These are phyloP conservation scores for Benitochromis conjunctus DNA, from an alignment of 2,113 vertebrate genomes.

Conservation along the genomic window DNA sequence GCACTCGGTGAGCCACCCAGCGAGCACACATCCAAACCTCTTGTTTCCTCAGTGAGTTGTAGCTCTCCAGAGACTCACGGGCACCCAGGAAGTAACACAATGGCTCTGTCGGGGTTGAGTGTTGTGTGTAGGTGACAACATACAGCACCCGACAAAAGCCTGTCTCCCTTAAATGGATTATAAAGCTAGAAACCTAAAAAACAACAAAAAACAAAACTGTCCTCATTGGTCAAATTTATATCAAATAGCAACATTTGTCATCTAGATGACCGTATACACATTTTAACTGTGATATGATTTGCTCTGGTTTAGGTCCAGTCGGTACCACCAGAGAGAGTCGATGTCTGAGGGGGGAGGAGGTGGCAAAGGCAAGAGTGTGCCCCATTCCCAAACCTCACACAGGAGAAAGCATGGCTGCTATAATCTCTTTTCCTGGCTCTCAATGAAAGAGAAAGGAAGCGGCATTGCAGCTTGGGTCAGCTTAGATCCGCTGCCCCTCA, in stretches of 20 bases:
- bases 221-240: not conserved
- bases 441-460: conserved; percentile 74
- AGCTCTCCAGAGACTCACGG: conserved; percentile 21
- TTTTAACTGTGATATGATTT: not conserved
- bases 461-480: conserved; percentile 69
- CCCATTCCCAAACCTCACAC: conserved; percentile 17
- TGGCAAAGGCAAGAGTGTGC: conserved; percentile 20
- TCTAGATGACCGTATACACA: not conserved
- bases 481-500: conserved; percentile 71
- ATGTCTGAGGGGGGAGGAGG: not conserved
- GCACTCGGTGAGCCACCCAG: conserved; percentile 5
- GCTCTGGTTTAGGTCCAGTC: conserved; percentile 34
- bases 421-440: conserved; percentile 81
- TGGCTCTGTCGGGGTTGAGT: not conserved
- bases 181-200: not conserved
- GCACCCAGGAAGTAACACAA: conserved; percentile 22
- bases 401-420: conserved; percentile 62
- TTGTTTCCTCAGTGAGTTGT: not conserved
- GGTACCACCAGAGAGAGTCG: conserved; percentile 3
- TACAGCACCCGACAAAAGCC: not conserved
- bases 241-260: conserved; percentile 22
- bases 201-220: not conserved
- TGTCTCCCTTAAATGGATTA: not conserved
- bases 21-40: conserved; percentile 2
- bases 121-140: not conserved